These are phyloP conservation scores for Acrocyrtus sp. DNA, from an alignment of 2,888 invertebrate species.

Conservation along the genomic window DNA sequence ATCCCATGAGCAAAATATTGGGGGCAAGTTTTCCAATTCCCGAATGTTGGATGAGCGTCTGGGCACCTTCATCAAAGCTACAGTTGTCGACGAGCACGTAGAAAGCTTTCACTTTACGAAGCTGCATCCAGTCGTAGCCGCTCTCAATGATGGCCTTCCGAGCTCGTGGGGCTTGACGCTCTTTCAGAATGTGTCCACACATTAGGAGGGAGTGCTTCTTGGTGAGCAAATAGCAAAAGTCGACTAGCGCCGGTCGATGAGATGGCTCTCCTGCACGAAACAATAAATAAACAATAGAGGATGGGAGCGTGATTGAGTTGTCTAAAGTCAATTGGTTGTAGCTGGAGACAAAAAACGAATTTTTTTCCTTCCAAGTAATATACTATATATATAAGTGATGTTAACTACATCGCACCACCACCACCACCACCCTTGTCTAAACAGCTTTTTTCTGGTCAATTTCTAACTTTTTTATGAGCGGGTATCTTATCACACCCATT, in stretches of 20 bases:
- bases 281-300: slow-evolving; percentile 64
- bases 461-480: background rate
- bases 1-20: slow-evolving; percentile 94
- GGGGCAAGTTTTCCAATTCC: slow-evolving; percentile 94
- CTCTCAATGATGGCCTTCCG: slow-evolving; percentile 72
- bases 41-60: slow-evolving; percentile 83
- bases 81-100: slow-evolving; percentile 77
- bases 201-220: slow-evolving; percentile 70
- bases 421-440: too few relatives aligned
- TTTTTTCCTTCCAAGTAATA: too few relatives aligned
- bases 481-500: background rate
- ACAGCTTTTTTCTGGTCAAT: background rate
- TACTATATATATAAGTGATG: too few relatives aligned
- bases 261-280: slow-evolving; percentile 68
- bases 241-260: slow-evolving; percentile 70
- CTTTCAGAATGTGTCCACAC: slow-evolving; percentile 69
- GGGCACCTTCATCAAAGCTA: slow-evolving; percentile 80
- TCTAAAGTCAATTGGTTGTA: background rate
- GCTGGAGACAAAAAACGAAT: background rate
- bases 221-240: slow-evolving; percentile 70
- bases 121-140: slow-evolving; percentile 84
- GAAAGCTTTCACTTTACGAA: slow-evolving; percentile 88
- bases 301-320: slow-evolving; percentile 1
- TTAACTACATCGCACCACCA: too few relatives aligned
- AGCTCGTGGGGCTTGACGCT: slow-evolving; percentile 74